A percentile compares a stretch with the other conserved stretches of the same genome.
phyloP scores from a whole-genome alignment of 2,888 invertebrate species.

The Erebia ligea region DNA sequence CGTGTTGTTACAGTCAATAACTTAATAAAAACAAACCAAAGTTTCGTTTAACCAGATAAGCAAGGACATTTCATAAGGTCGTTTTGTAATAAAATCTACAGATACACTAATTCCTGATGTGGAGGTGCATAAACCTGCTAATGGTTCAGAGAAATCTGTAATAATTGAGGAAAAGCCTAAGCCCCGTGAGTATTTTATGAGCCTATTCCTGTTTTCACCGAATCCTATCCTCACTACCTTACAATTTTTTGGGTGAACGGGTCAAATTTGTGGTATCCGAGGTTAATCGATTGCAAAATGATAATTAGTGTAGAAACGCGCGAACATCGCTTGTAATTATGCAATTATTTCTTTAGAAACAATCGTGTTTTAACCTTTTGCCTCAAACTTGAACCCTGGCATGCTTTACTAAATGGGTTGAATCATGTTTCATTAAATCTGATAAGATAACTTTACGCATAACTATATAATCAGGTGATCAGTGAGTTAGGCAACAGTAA shows the following conservation, averaged over 20 bases:
- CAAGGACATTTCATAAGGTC: constrained; percentile 59
- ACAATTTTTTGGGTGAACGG: constrained; percentile 50
- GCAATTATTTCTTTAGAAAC: constrained; percentile 29
- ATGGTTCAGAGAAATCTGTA: constrained; percentile 70
- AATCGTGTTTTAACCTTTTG: constrained; percentile 41
- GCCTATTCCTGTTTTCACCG: constrained; percentile 54
- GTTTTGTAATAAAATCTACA: constrained; percentile 77
- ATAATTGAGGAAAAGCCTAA: constrained; percentile 71
- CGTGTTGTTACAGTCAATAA: constrained; percentile 26
- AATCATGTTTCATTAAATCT: constrained; percentile 56
- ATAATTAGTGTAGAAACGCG: constrained; percentile 22
- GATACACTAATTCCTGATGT: constrained; percentile 74
- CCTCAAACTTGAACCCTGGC: constrained; percentile 53
- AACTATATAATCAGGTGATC: constrained; percentile 57
- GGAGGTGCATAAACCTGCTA: constrained; percentile 74
- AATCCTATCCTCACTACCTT: constrained; percentile 52
- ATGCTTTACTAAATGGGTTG: constrained; percentile 62
- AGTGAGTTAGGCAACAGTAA: constrained; percentile 59
- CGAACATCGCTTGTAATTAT: constrained; percentile 9
- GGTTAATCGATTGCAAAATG: constrained; percentile 44
- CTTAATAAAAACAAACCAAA: constrained; percentile 30
- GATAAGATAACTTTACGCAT: constrained; percentile 62
- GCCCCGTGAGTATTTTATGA: constrained; percentile 75
- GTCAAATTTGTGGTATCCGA: constrained; percentile 63
- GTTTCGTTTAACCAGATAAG: constrained; percentile 29